Evolutionary conservation across 1,140 invertebrate genomes (phyloP), one percentile per base, ranked within the genome.

Genomic region (Brachionus rubens): DNA sequence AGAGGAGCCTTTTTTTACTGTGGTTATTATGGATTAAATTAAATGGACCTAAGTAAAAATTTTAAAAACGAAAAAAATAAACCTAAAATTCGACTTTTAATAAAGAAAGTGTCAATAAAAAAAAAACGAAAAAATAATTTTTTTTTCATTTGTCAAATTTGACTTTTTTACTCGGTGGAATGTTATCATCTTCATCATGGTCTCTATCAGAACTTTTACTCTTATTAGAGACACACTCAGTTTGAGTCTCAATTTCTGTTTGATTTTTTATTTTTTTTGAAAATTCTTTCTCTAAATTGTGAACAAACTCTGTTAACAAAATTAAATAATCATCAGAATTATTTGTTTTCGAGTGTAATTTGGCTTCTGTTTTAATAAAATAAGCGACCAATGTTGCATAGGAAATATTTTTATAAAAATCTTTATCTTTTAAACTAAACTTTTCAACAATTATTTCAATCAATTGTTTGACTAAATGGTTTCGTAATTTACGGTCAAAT

Each of bases 261-360:
- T 65, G 28, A 26, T 3, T 41, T 43, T 21, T 65, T n/a, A n/a
- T n/a, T n/a, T n/a, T n/a, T 12, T 46, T 46, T 7, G 2, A 7
- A 46, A 65, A 43, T 26, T 41, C 36, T 19, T 43, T 41, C 19
- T 65, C 59, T 21, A 65, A 28, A 14, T 36, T 24, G 19, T 30
- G 43, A 36, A 65, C 16, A 6, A 65, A 28, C 10, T 65, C 59
- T 7, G 19, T 24, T 36, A 65, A 41, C n/a, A 65, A 43, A 24
- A 19, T 43, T 12, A 65, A 21, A 65, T 65, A 65, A 43, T 65
- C 59, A 65, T 65, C 59, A 43, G 59, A 65, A 65, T 65, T 65
- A 28, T 41, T 43, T 43, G 59, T 65, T 24, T 43, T 65, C 5
- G 40, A 10, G 40, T 65, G 43, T 19, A 65, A 43, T 43, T 46